Evolutionary conservation across 2,113 vertebrate species (phyloP), one percentile per base, ranked within the genome.

Genomic region (Rhinichthys klamathensis): DNA sequence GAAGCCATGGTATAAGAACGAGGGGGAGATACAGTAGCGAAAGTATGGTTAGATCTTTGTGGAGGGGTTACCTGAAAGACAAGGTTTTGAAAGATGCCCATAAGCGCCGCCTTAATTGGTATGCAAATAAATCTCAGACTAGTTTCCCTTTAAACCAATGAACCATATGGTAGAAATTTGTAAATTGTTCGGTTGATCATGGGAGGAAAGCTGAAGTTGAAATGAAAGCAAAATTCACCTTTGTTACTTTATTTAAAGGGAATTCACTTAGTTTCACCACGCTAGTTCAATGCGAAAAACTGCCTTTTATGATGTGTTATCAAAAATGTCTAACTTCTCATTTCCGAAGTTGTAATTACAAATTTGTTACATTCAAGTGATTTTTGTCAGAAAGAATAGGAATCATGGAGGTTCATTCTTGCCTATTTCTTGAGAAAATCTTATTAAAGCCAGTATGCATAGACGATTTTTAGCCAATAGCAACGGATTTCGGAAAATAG

Each of bases 1-100:
- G 90, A 77, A 79, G 84, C 7, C 82, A 41, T 80, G 85, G 86
- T 86, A 56, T 21, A 86, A 84, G 79, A 85, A 51, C 65, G 84
- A 86, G 88, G 21, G 54, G 46, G 70, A 86, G 46, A 73, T 65
- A 46, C 60, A 69, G 76, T 8, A 82, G 78, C 10, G 78, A 77
- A 15, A 12, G 30, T 15, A 73, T n/a, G 87, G 67, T 77, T 75
- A 65, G 44, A 85, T 81, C n/a, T 81, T 67, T 81, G 38, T 15
- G 44, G 79, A 51, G 44, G 25, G 79, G 27, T 81, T 67, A 32
- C 61, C 61, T 69, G n/a, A 80, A 80, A 63, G 56, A 27, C 35
- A 46, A 79, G 49, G 13, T 9, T 63, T 80, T 61, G 23, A 44
- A 80, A 80, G 78, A 46, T 3, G 0, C n/a, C n/a, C n/a, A 30